Evolutionary conservation across 2,113 vertebrate genomes (phyloP), one percentile per base, ranked within the genome.

Genomic region (Pogonocichla stellata): DNA sequence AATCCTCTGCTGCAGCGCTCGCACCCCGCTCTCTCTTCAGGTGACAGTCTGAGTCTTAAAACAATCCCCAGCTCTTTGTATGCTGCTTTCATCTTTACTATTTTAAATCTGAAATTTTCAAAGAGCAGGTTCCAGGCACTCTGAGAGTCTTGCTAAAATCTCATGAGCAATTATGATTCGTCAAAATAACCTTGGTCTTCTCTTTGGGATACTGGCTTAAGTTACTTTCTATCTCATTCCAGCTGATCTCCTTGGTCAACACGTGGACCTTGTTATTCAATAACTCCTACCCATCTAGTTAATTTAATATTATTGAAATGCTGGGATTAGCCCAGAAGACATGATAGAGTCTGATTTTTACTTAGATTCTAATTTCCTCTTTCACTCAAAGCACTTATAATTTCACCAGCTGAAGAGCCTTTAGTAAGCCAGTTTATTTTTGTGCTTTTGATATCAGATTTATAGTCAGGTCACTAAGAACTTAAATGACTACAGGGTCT

Each of bases 321-420:
- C 31, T 95, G 57, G 4, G 75, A 92, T 95, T 56, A 78, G 62
- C 88, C 80, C 91, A 92, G 95, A 96, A 97, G 97, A 95, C 74
- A 91, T 50, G 24, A 91, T 65, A 38, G 67, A 91, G 86, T 97
- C 92, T 7, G 67, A 77, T 89, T 92, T 98, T 96, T 94, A 96
- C 88, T 89, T 96, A 95, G 86, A 97, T 75, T 73, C 56, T 90
- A 47, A 66, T 81, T 91, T 93, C 91, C 82, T 90, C 73, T 97
- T 96, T 95, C 96, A 96, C 75, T 96, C 92, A 96, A 64, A 95
- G 86, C 57, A 95, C 95, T 85, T 56, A 85, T 74, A 90, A 94
- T 93, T 97, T 97, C 93, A 94, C 89, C 80, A 97, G 80, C 2
- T 91, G 60, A 93, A 95, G 80, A 71, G 92, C 89, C 80, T 90